Base-by-base conservation (phyloP, 2,797 vertebrate species). In the Parotocinclus haroldoi region DNA sequence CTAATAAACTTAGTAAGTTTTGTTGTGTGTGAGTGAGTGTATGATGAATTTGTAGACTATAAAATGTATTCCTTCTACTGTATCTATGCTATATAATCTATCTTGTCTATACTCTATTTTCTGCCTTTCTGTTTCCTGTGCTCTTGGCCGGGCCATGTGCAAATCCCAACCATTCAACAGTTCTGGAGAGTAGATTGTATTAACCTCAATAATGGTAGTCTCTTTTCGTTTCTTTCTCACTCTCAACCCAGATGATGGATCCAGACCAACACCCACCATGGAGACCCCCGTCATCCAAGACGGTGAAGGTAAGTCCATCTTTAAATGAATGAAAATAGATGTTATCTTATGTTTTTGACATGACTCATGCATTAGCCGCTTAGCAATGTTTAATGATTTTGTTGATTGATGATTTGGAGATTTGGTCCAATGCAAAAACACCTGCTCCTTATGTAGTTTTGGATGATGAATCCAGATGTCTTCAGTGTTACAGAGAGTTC, bases 131-230 rank as follows among this genome's bases (percentile, higher is more conserved):
- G 4, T 74, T 61, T 63, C 69, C 78, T 87, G 78, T 67, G 84
- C 84, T 88, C 89, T 92, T 94, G 94, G 93, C 95, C 89, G 91
- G 94, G 93, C 93, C 91, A 92, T 91, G 91, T 96, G 88, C 94
- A 96, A 98, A 94, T 92, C 95, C 95, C 93, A 98, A 96, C 86
- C 90, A 95, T 98, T 96, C 96, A 99, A 98, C 91, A 95, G 89
- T 99, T 90, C 93, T 98, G 94, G 93, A 98, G 96, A 96, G 96
- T 99, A 98, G 96, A 99, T 99, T 93, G 95, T 97, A 99, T 99
- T 98, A 98, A 99, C 95, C 96, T 99, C 95, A 96, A 97, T 99
- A 98, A 99, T 98, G 93, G 94, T 95, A 98, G 97, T 99, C 88
- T 99, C 97, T 88, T 99, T 99, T 94, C 96, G 90, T 83, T 99